A percentile compares a stretch with the other conserved stretches of the same genome.
Conservation (phyloP, 92 coral and sea anemone species). For the Virgularia gustaviana region DNA sequence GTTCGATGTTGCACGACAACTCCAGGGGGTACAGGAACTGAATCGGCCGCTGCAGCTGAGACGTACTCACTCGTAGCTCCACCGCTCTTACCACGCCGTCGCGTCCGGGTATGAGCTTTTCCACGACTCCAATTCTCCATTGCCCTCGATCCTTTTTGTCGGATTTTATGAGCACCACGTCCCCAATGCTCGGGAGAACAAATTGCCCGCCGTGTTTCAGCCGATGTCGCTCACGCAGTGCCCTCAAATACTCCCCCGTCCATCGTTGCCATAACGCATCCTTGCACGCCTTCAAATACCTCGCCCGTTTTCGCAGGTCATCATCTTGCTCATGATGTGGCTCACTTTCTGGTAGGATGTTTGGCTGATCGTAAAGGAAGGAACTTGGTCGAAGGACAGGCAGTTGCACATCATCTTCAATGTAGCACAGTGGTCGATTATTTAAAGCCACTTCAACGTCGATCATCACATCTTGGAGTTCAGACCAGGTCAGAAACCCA, state of each 20-base stretch:
- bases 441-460: constrained; percentile 42
- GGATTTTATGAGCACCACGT: constrained; percentile 10
- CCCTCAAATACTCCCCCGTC: constrained; percentile 26
- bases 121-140: constrained; percentile 18
- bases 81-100: constrained; percentile 15
- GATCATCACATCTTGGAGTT: constrained; percentile 28
- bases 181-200: background rate
- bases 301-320: constrained; percentile 39
- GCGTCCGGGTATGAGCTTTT: constrained; percentile 12
- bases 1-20: too few species aligned
- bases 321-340: background rate
- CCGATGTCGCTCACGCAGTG: constrained; percentile 30
- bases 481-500: constrained; percentile 15
- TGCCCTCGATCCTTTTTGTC: constrained; percentile 21
- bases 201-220: background rate
- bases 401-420: constrained; percentile 35
- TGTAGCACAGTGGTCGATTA: constrained; percentile 36
- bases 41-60: constrained; percentile 1
- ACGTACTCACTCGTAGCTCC: background rate
- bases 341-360: background rate
- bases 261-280: background rate
- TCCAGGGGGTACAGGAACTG: constrained; percentile 12
- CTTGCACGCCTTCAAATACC: constrained; percentile 36
- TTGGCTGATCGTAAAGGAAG: background rate
- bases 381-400: background rate